Conservation (phyloP, 2,113 vertebrate genomes). For the Leucoraja erinaceus region DNA sequence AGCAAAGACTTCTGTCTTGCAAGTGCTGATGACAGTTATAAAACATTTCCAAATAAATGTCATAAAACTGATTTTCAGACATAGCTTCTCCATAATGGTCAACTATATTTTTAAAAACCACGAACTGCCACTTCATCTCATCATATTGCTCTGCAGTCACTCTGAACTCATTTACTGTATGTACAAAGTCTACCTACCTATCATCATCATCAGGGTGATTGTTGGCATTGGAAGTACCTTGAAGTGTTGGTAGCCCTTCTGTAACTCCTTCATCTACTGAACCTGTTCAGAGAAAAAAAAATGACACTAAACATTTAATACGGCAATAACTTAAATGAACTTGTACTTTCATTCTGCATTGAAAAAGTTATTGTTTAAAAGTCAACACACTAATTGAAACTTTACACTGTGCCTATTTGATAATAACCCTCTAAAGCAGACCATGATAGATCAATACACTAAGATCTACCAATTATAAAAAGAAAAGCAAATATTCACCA, state of each 20-base stretch:
- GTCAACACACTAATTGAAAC: neutral
- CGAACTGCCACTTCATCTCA: neutral
- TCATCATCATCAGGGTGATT: slow-evolving; percentile 81
- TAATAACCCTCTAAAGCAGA: neutral
- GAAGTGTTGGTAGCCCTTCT: slow-evolving; percentile 80
- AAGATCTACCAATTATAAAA: neutral
- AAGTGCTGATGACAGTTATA: neutral
- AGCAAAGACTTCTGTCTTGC: neutral
- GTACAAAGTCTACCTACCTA: slow-evolving; percentile 56
- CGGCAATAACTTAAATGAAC: neutral
- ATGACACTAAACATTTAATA: neutral
- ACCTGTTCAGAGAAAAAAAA: slow-evolving; percentile 55
- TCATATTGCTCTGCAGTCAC: neutral
- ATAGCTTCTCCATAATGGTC: neutral
- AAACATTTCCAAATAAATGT: neutral
- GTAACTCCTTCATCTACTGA: slow-evolving; percentile 88
- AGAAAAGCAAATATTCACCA: neutral
- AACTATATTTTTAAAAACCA: neutral
- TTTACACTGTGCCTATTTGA: neutral
- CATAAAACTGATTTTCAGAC: neutral
- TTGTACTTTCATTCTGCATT: neutral
- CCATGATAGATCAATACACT: neutral
- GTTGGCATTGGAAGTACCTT: slow-evolving; percentile 69
- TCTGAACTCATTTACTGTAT: neutral
- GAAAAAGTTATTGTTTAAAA: neutral